Evolutionary conservation across 2,888 invertebrate species (phyloP).

Genomic region (Abscondita cerata): DNA sequence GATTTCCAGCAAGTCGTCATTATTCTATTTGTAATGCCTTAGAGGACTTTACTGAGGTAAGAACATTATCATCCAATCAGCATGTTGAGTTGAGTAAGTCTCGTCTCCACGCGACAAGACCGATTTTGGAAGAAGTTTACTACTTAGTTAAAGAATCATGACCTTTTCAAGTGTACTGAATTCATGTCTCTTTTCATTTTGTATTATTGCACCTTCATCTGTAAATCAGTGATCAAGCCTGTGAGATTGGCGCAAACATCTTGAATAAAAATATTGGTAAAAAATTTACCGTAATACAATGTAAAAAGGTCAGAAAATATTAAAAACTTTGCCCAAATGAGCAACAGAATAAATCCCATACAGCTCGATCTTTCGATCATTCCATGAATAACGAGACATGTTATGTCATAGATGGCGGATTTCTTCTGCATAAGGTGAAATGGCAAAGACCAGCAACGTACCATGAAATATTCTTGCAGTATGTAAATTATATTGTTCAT

Average conservation of each 20-base stretch:
- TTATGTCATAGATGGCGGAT: no score
- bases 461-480: no score
- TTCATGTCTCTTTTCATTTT: neutral
- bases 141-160: neutral
- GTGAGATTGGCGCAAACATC: neutral
- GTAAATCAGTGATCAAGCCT: no score
- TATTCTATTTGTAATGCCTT: neutral
- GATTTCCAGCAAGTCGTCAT: slow-evolving; percentile 4
- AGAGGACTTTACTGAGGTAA: neutral
- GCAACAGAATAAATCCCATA: neutral
- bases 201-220: neutral
- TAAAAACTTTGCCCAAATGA: neutral
- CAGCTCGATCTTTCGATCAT: neutral
- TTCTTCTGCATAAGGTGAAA: no score
- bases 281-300: neutral
- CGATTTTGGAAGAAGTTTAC: neutral
- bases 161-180: slow-evolving; percentile 3
- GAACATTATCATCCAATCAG: no score
- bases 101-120: neutral
- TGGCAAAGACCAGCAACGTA: no score
- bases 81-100: slow-evolving; percentile 2
- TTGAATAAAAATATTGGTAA: no score
- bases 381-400: neutral
- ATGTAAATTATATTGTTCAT: no score
- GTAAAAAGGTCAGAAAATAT: neutral